phyloP scores from a whole-genome alignment of 2,888 invertebrate species.

The Pardosa pseudoannulata region DNA sequence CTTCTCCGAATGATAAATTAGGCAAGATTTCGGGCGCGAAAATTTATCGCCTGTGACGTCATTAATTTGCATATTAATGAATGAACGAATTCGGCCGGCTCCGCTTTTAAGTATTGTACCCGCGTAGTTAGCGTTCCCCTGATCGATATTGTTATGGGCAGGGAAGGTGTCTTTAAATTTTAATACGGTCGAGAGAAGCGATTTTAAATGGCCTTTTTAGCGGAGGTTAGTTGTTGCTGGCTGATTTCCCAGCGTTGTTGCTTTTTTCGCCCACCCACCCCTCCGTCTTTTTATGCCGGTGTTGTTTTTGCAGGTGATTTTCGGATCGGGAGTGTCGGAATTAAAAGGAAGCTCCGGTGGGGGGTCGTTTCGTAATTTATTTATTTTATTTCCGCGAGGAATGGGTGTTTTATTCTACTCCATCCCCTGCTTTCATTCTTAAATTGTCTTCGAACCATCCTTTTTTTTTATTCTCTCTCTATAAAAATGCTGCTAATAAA shows the following conservation, averaged over 20 bases:
- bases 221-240: constrained; percentile 11
- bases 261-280: no score
- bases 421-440: no score
- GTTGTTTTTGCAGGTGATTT: constrained; percentile 9
- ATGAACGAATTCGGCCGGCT: constrained; percentile 45
- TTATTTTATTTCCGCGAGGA: neutral
- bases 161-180: constrained; percentile 58
- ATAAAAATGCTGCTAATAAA: no score
- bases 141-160: constrained; percentile 60
- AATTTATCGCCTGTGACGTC: constrained; percentile 72
- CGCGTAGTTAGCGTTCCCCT: constrained; percentile 43
- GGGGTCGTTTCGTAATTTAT: neutral
- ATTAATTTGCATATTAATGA: constrained; percentile 72
- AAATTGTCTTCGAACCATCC: no score
- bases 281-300: neutral
- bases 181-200: constrained; percentile 53
- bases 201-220: constrained; percentile 56
- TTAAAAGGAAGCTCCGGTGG: neutral
- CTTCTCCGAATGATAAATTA: constrained; percentile 66
- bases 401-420: no score
- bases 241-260: constrained; percentile 1
- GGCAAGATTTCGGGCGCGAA: constrained; percentile 71
- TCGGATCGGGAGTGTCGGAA: neutral
- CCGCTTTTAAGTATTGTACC: constrained; percentile 63
- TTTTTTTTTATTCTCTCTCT: no score